Percentiles rank a stretch among this genome's conserved stretches.
Conservation (phyloP, 2,797 vertebrate genomes). For the Apogon hyalosoma region DNA sequence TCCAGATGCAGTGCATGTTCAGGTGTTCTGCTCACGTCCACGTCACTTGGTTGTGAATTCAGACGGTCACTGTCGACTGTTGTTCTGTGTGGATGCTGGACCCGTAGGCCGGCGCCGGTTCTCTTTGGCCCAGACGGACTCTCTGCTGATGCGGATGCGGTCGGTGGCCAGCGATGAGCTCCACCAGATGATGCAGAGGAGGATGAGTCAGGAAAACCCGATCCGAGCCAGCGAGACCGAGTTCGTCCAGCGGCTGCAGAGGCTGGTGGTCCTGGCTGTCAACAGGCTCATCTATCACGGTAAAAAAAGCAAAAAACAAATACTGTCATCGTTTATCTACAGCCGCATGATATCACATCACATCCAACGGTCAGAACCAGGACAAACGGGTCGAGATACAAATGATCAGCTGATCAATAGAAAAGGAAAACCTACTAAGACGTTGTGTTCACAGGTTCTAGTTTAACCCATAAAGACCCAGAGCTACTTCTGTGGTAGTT, state of each 20-base stretch:
- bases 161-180: conserved; percentile 95
- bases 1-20: conserved; percentile 7
- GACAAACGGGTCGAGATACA: too few species aligned
- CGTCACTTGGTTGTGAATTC: conserved; percentile 22
- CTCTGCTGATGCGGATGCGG: conserved; percentile 93
- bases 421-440: too few species aligned
- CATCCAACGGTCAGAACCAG: too few species aligned
- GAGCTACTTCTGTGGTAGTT: too few species aligned
- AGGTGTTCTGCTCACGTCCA: too few species aligned
- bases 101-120: conserved; percentile 87
- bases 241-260: conserved; percentile 93
- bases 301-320: conserved; percentile 62
- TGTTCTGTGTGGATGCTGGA: conserved; percentile 2
- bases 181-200: conserved; percentile 93
- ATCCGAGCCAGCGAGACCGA: conserved; percentile 91
- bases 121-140: conserved; percentile 91
- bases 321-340: too few species aligned
- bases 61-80: background rate
- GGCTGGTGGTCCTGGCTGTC: conserved; percentile 91
- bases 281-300: conserved; percentile 96
- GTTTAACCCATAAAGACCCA: too few species aligned
- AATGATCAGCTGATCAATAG: too few species aligned
- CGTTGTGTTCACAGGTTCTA: too few species aligned
- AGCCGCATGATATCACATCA: too few species aligned
- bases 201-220: conserved; percentile 96